Evolutionary conservation across 2,888 invertebrate species (phyloP), one percentile per base, ranked within the genome.

Genomic region (Harpalus rubripes): DNA sequence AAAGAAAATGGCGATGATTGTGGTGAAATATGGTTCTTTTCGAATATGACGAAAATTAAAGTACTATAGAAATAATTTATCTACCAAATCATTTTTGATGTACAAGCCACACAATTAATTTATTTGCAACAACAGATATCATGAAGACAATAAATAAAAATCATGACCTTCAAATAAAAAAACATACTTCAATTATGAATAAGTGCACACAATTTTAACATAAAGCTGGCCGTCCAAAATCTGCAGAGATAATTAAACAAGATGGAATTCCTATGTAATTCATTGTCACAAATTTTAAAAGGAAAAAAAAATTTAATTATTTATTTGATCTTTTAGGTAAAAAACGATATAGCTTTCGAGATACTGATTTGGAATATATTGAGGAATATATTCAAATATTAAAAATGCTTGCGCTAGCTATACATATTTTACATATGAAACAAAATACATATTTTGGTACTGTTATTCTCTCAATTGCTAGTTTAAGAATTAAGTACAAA

Each of bases 191-290:
- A 44, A 41, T 44, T 41, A 41, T 76, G 18, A 41, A 44, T 22
- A 76, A 76, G 32, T 76, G 76, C 44, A 7, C 39, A 12, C n/a
- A 22, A 39, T 15, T 76, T 6, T 76, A 44, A 44, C 12, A 76
- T 39, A 76, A n/a, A 22, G 22, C 22, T 22, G 22, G 44, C 6
- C n/a, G 44, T 12, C 76, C 76, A 44, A 76, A 76, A 39, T 44
- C 41, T 12, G 26, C 41, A 15, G 76, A 41, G 32, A 76, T 41
- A n/a, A 44, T 76, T 76, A 44, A 41, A 76, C 76, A 26, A 41
- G 76, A 18, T 76, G 76, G 76, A 76, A 76, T 41, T 76, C 76
- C n/a, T 44, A 18, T 76, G n/a, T 52, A 10, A 76, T 76, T 12
- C 44, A 18, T n/a, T 76, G 18, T 44, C 76, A 26, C 76, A 44